Conservation (phyloP, 2,888 invertebrate species). For the Cataglyphis albicans region DNA sequence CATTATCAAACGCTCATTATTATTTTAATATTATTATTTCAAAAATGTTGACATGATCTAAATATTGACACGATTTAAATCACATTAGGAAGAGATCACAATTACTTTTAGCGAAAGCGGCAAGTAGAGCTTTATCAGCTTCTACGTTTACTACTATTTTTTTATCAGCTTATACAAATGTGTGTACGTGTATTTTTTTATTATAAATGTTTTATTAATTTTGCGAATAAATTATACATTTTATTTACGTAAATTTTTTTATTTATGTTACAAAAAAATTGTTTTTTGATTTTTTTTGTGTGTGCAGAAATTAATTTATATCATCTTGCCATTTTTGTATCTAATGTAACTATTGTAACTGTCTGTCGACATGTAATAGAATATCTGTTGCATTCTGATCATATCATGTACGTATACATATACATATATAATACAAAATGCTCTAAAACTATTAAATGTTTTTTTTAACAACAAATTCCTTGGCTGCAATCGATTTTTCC, state of each 20-base stretch:
- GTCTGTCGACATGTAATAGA: not conserved
- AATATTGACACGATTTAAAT: not conserved
- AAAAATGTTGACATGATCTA: conserved; percentile 21
- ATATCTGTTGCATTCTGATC: conserved; percentile 17
- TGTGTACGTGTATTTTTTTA: not conserved
- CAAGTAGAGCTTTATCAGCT: not conserved
- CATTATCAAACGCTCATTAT: not conserved
- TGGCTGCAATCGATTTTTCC: no score
- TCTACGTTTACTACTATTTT: not conserved
- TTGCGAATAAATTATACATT: not conserved
- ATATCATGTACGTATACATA: not conserved
- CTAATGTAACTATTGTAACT: not conserved
- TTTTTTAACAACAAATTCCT: no score
- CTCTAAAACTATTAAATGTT: no score
- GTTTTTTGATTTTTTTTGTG: not conserved
- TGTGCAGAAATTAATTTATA: not conserved
- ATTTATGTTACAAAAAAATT: not conserved
- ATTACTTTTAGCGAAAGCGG: not conserved
- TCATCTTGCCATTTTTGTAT: not conserved
- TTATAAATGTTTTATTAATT: not conserved
- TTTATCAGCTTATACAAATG: not conserved
- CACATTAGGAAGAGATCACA: not conserved
- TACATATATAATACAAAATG: no score
- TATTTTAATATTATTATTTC: conserved; percentile 10
- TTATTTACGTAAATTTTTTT: not conserved